A percentile compares a stretch with the other conserved stretches of the same genome.
Conservation (phyloP, 2,113 vertebrate species). For the Rhinolophus ferrumequinum region DNA sequence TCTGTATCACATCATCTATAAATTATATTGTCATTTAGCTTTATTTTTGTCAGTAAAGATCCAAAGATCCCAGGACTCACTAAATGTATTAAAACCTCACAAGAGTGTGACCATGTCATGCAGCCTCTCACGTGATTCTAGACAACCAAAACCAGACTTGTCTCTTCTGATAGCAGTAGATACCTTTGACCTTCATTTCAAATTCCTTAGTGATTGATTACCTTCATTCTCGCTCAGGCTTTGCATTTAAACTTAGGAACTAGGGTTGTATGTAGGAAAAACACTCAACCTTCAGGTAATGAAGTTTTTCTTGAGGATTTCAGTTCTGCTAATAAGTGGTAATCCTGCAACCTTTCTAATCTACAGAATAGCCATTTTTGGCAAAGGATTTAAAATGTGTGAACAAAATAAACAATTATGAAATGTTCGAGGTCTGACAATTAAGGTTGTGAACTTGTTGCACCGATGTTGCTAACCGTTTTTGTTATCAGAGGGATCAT, state of each 20-base stretch:
- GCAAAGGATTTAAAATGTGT: neutral
- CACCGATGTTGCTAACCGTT: too few species aligned
- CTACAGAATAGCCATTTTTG: neutral
- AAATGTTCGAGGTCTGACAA: neutral
- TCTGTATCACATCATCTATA: too few species aligned
- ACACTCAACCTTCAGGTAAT: neutral
- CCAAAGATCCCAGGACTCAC: neutral
- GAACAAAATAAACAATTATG: neutral
- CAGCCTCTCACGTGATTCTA: neutral
- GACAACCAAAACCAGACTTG: neutral
- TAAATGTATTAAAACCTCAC: neutral
- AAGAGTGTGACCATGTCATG: neutral
- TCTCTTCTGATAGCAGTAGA: neutral
- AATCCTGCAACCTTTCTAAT: neutral
- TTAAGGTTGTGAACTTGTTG: too few species aligned
- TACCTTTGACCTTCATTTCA: neutral
- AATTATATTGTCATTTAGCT: neutral
- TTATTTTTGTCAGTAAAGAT: slow-evolving; percentile 13
- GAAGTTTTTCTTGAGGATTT: slow-evolving; percentile 26
- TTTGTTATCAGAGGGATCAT: too few species aligned
- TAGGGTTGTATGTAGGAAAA: neutral
- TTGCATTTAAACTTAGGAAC: neutral
- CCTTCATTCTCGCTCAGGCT: neutral
- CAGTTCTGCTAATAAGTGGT: neutral
- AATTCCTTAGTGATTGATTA: neutral